Evolutionary conservation across 1,140 invertebrate species (phyloP).

Genomic region (Cotesia vestalis): DNA sequence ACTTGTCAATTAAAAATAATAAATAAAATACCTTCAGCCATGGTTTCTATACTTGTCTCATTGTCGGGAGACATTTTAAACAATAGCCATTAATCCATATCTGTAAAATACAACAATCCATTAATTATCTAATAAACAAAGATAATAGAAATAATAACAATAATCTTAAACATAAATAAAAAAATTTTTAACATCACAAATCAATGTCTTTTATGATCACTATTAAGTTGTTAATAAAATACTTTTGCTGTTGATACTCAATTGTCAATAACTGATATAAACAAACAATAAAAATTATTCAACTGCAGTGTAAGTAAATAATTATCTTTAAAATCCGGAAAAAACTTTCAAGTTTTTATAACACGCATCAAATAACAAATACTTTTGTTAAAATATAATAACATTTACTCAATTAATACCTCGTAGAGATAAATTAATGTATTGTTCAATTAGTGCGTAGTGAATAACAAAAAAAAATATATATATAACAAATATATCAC

Average conservation of each 20-base stretch:
- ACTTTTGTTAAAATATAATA: neutral
- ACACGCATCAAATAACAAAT: neutral
- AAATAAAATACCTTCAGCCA: conserved; percentile 56
- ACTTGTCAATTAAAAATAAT: conserved; percentile 26
- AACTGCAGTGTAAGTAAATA: neutral
- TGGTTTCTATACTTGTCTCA: conserved; percentile 54
- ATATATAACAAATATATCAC: neutral
- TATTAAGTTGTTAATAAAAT: too few relatives aligned
- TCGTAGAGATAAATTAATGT: neutral
- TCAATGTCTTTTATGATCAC: too few relatives aligned
- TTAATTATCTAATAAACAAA: neutral
- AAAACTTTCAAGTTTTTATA: neutral
- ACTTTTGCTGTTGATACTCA: too few relatives aligned
- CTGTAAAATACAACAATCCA: neutral
- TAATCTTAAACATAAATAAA: too few relatives aligned
- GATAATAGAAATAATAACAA: neutral
- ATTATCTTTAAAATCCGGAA: neutral
- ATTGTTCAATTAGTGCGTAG: conserved; percentile 20
- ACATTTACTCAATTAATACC: neutral
- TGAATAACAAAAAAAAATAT: conserved; percentile 8
- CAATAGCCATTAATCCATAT: conserved; percentile 43
- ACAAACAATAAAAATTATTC: too few relatives aligned
- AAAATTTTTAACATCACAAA: too few relatives aligned
- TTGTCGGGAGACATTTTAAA: conserved; percentile 56
- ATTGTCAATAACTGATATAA: too few relatives aligned